Evolutionary conservation across 35 echinoderm and acorn worm genomes (phyloP).

Genomic region (Acanthaster planci): DNA sequence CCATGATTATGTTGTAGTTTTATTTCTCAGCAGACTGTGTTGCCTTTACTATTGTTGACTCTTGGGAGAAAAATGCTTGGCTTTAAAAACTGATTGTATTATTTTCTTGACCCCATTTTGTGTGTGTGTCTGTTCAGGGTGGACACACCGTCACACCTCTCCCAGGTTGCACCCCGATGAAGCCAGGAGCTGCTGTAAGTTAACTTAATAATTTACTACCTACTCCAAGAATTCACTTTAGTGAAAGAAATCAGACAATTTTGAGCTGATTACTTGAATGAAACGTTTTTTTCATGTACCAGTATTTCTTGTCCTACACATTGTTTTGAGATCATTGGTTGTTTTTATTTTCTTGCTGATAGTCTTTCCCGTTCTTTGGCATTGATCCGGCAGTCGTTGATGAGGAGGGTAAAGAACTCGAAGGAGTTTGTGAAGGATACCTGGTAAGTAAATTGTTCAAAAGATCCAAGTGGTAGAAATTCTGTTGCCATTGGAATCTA

Average conservation of each 20-base stretch:
- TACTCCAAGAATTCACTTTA: too few species aligned
- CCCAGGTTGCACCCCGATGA: slow-evolving; percentile 89
- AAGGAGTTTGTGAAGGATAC: slow-evolving; percentile 86
- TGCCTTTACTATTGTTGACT: too few species aligned
- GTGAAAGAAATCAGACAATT: not conserved
- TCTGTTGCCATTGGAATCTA: not conserved
- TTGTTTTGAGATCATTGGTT: not conserved
- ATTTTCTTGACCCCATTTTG: too few species aligned
- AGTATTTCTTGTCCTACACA: too few species aligned
- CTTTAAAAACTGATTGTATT: too few species aligned
- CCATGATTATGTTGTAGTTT: too few species aligned
- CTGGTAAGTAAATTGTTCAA: slow-evolving; percentile 63
- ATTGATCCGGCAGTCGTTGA: slow-evolving; percentile 79
- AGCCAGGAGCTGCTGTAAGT: slow-evolving; percentile 96
- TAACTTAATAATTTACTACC: not conserved
- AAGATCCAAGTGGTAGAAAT: not conserved
- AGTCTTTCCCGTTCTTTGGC: slow-evolving; percentile 98
- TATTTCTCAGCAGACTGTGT: too few species aligned
- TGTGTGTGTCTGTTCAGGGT: slow-evolving; percentile 50
- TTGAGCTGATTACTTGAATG: not conserved
- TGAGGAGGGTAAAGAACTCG: slow-evolving; percentile 82
- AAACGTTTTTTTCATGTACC: slow-evolving; percentile 11
- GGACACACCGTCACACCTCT: slow-evolving; percentile 88
- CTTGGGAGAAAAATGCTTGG: too few species aligned
- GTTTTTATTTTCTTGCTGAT: slow-evolving; percentile 6